These are phyloP conservation scores for Hippoglossus hippoglossus DNA, from an alignment of 2,797 vertebrate genomes.

Conservation along the genomic window DNA sequence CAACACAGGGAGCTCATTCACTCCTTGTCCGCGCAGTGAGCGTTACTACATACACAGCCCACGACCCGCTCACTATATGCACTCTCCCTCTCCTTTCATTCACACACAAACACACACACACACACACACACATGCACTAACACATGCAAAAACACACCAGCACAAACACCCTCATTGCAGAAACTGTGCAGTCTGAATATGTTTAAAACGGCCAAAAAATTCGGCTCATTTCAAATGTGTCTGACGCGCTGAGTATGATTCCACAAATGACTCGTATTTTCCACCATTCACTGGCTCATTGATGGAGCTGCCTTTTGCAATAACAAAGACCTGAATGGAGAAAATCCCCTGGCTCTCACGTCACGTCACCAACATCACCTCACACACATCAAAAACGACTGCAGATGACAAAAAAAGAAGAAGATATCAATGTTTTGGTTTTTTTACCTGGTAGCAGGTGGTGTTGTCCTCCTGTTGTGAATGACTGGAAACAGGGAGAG, in stretches of 20 bases:
- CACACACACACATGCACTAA: no score
- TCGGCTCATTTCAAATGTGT: conserved; percentile 23
- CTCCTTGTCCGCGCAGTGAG: conserved; percentile 45
- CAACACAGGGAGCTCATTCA: conserved; percentile 76
- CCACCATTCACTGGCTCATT: conserved; percentile 31
- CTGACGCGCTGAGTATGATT: conserved; percentile 1
- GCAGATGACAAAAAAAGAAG: conserved; percentile 45
- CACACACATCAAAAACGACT: conserved; percentile 39
- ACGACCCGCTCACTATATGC: conserved; percentile 47
- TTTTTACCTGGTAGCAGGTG: conserved; percentile 80
- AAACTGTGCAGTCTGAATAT: conserved; percentile 42
- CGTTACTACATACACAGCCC: conserved; percentile 52
- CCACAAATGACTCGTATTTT: conserved; percentile 12
- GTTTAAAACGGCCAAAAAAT: conserved; percentile 32
- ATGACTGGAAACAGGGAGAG: conserved; percentile 63
- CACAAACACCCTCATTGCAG: conserved; percentile 33
- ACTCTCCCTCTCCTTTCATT: conserved; percentile 50
- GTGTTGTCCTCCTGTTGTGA: conserved; percentile 74
- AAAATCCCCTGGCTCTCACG: conserved; percentile 26
- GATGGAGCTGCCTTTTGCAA: conserved; percentile 45
- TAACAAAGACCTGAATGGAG: conserved; percentile 73
- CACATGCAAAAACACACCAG: background rate
- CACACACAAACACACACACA: conserved; percentile 39
- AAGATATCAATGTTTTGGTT: conserved; percentile 23
- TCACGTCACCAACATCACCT: conserved; percentile 47